These are phyloP conservation scores for Poecilia picta DNA, from an alignment of 2,797 vertebrate species.

Conservation along the genomic window DNA sequence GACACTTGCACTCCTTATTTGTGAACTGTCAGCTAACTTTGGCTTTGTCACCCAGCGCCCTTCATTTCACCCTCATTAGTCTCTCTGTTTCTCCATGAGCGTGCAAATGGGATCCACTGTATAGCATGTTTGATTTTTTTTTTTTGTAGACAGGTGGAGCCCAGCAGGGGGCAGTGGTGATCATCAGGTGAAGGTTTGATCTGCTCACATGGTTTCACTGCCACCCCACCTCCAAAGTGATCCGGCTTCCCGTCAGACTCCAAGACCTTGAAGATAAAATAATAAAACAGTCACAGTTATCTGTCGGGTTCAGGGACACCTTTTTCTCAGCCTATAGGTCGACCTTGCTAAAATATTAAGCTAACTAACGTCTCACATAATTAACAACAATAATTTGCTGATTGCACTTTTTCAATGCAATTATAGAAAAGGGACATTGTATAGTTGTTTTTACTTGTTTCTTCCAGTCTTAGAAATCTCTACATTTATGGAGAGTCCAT, in stretches of 20 bases:
- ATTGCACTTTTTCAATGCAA: conserved; percentile 9
- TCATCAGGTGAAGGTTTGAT: conserved; percentile 55
- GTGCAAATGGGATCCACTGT: conserved; percentile 11
- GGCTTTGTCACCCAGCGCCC: conserved; percentile 23
- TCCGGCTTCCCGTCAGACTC: conserved; percentile 15
- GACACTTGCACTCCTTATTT: conserved; percentile 7
- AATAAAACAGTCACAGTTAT: conserved; percentile 34
- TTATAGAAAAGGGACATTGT: conserved; percentile 27
- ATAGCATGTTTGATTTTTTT: not conserved
- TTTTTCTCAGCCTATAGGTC: conserved; percentile 17
- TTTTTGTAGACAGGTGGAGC: conserved; percentile 41
- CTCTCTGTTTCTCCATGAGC: conserved; percentile 9
- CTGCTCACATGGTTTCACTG: conserved; percentile 10
- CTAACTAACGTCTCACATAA: not conserved
- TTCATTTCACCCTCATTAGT: conserved; percentile 34
- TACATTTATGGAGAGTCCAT: conserved; percentile 51
- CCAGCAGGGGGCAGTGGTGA: conserved; percentile 79
- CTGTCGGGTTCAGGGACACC: not conserved
- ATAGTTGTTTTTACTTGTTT: conserved; percentile 16
- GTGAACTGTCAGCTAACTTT: conserved; percentile 17
- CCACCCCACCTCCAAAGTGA: conserved; percentile 16
- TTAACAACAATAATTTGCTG: not conserved
- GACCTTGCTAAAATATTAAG: conserved; percentile 5
- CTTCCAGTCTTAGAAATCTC: conserved; percentile 37
- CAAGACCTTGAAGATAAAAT: conserved; percentile 43